Base-by-base conservation (phyloP, 1,140 invertebrate species). In the Xylocopa sonorina region DNA sequence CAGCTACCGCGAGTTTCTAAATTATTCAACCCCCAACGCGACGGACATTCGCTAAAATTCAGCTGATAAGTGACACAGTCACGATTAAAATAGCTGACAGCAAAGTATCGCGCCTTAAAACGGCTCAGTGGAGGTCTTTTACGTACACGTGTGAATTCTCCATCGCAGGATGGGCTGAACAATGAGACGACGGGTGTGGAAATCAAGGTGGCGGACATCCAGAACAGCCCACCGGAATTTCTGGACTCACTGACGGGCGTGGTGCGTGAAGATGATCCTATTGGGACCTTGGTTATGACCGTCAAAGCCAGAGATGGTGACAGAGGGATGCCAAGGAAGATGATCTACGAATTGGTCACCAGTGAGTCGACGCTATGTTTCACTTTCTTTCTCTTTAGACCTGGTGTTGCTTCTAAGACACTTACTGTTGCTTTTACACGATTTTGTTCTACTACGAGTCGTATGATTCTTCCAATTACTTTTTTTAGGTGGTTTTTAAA, bases 271-370 rank as follows among this genome's bases (percentile, higher is more conserved):
- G 96, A 98, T 88, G 96, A 95, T 80, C 95, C 96, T 0, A 97
- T 98, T 62, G 97, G 97, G n/a, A 96, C 96, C 3, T 91, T 96
- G 16, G 96, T 97, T 1, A 95, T 98, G 91, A 96, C 95, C 1
- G 93, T 97, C 3, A 95, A 96, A 87, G 97, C 97, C 0, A 93
- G 95, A 57, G 97, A 98, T 90, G 97, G 97, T 0, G 97, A 98
- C 87, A 93, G 95, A 57, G 96, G 96, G 0, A 94, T 95, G 85
- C 97, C 97, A 0, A 93, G 97, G 43, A 95, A 95, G 87, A 95
- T 98, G 64, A 93, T 95, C 57, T 96, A 97, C 88, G 96, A 97
- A 85, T 92, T 98, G 41, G 92, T 97, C 24, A 96, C 95, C 72
- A 98, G 97, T 98, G 93, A 95, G 95, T 94, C 12, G 3, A 50